Evolutionary conservation across 2,888 invertebrate genomes (phyloP).

Genomic region (Caradrina kadenii): DNA sequence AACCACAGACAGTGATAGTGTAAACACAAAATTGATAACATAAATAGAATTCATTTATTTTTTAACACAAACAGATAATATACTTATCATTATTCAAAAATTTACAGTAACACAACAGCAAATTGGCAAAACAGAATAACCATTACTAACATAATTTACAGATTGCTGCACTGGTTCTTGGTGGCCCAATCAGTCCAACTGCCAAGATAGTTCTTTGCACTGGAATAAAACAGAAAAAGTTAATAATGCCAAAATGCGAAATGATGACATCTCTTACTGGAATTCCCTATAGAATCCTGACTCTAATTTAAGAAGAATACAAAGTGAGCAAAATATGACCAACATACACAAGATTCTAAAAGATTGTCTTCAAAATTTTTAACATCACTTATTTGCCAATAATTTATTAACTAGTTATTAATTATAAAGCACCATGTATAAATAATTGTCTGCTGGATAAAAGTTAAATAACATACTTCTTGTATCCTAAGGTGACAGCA

Average conservation of each 20-base stretch:
- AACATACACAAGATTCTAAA: too few relatives aligned
- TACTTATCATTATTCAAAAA: conserved; percentile 31
- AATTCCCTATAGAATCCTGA: background rate
- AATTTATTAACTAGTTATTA: too few relatives aligned
- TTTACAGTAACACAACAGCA: conserved; percentile 31
- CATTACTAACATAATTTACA: conserved; percentile 4
- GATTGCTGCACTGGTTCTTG: conserved; percentile 63
- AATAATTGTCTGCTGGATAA: background rate
- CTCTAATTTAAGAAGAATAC: too few relatives aligned
- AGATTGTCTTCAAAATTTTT: too few relatives aligned
- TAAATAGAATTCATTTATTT: conserved; percentile 33
- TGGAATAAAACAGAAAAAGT: conserved; percentile 75
- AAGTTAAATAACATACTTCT: conserved; percentile 86
- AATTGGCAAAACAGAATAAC: conserved; percentile 32
- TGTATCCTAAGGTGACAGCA: conserved; percentile 90
- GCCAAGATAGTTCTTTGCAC: conserved; percentile 90
- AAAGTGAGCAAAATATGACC: too few relatives aligned
- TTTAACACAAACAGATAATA: conserved; percentile 10
- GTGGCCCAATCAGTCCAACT: conserved; percentile 91
- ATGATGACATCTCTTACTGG: background rate
- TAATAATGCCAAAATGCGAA: background rate
- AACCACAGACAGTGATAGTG: background rate
- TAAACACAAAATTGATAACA: conserved; percentile 12
- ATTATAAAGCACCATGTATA: too few relatives aligned
- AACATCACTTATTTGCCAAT: too few relatives aligned